These are phyloP conservation scores for Entelurus aequoreus DNA, from an alignment of 2,113 vertebrate genomes.

Conservation along the genomic window DNA sequence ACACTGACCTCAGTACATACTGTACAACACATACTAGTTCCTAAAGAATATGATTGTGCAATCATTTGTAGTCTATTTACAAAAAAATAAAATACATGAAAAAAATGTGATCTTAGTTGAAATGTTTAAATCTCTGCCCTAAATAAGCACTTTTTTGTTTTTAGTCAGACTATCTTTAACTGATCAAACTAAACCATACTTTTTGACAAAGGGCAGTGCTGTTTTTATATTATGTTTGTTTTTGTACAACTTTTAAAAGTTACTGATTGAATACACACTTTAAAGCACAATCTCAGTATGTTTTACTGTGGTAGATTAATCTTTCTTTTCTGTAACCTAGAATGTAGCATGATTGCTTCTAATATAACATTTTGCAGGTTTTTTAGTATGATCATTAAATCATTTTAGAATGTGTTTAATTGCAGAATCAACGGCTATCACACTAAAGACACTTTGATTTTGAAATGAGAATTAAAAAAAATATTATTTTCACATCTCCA, in stretches of 20 bases:
- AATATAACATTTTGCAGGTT: not conserved
- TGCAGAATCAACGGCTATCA: not conserved
- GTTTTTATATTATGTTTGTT: not conserved
- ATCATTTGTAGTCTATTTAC: constrained; percentile 31
- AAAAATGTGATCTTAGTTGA: constrained; percentile 5
- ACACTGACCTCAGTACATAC: constrained; percentile 19
- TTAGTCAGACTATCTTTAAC: constrained; percentile 7
- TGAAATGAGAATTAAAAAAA: no score
- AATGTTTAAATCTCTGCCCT: constrained; percentile 12
- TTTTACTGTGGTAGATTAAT: no score
- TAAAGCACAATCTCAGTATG: no score
- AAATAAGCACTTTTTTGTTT: constrained; percentile 48
- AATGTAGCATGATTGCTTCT: no score
- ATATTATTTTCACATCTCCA: constrained; percentile 45
- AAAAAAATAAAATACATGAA: constrained; percentile 12
- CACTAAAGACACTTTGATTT: not conserved
- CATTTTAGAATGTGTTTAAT: not conserved
- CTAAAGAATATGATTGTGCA: constrained; percentile 46
- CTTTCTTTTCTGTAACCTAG: no score
- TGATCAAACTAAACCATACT: constrained; percentile 23
- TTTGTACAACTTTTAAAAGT: constrained; percentile 4
- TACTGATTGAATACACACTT: not conserved
- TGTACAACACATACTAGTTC: constrained; percentile 21
- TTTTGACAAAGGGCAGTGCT: constrained; percentile 8
- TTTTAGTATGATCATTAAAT: not conserved